Evolutionary conservation across 2,888 invertebrate species (phyloP).

Genomic region (Tenodera sinensis): DNA sequence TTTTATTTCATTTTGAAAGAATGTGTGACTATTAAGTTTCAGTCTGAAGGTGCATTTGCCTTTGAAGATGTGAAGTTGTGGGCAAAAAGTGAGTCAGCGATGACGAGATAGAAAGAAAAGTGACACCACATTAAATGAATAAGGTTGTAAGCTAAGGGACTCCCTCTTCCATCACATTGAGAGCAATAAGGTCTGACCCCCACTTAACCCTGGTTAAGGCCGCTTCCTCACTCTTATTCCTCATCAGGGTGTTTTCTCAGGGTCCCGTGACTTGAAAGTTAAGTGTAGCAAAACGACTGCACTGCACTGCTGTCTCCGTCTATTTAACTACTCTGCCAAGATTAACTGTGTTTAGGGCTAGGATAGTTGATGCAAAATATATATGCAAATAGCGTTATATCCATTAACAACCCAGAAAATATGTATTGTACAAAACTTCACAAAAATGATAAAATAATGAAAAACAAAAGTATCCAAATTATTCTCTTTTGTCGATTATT

Average conservation of each 20-base stretch:
- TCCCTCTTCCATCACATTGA: not conserved
- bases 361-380: no score
- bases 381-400: no score
- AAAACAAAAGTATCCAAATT: no score
- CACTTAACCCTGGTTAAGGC: not conserved
- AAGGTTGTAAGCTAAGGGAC: not conserved
- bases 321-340: not conserved
- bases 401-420: no score
- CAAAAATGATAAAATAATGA: no score
- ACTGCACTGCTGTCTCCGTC: not conserved
- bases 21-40: not conserved
- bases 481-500: no score
- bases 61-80: not conserved
- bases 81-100: not conserved
- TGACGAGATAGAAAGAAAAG: constrained; percentile 6
- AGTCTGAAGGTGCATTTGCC: not conserved
- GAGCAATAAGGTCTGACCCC: not conserved
- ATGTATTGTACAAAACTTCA: no score
- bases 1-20: no score
- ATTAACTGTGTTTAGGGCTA: no score
- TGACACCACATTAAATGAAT: constrained; percentile 2
- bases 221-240: not conserved
- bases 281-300: not conserved
- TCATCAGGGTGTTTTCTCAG: not conserved
- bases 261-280: not conserved